Evolutionary conservation across 1,140 invertebrate species (phyloP).

Genomic region (Tetramorium alpestre): DNA sequence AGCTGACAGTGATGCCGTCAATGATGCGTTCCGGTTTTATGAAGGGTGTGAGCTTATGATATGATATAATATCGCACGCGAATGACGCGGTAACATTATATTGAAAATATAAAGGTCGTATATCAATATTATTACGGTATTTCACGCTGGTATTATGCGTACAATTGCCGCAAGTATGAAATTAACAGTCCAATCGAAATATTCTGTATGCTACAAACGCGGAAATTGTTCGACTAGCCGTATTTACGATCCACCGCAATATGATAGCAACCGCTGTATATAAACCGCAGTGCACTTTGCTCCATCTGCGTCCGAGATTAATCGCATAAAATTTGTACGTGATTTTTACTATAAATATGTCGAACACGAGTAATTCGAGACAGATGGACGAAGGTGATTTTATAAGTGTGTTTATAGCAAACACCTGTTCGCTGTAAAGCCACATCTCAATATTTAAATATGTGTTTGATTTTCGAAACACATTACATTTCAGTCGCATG

Average conservation of each 20-base stretch:
- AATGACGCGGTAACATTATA: conserved; percentile 26
- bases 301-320: conserved; percentile 56
- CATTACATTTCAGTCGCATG: too few relatives aligned
- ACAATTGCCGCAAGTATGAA: conserved; percentile 33
- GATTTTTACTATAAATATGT: conserved; percentile 19
- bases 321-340: conserved; percentile 34
- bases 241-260: conserved; percentile 64
- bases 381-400: neutral
- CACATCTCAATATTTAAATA: neutral
- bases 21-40: neutral
- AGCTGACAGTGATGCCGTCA: neutral
- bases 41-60: neutral
- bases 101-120: conserved; percentile 20
- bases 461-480: neutral
- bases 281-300: conserved; percentile 26
- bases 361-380: neutral
- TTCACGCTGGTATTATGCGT: conserved; percentile 15
- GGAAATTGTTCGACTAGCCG: conserved; percentile 35
- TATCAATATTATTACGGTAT: conserved; percentile 46
- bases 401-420: neutral
- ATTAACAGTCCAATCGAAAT: conserved; percentile 50
- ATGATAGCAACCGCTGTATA: conserved; percentile 37
- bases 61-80: neutral
- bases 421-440: neutral
- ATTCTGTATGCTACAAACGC: neutral